Base-by-base conservation (phyloP, 2,797 vertebrate species). In the Heteromormyrus szaboi region DNA sequence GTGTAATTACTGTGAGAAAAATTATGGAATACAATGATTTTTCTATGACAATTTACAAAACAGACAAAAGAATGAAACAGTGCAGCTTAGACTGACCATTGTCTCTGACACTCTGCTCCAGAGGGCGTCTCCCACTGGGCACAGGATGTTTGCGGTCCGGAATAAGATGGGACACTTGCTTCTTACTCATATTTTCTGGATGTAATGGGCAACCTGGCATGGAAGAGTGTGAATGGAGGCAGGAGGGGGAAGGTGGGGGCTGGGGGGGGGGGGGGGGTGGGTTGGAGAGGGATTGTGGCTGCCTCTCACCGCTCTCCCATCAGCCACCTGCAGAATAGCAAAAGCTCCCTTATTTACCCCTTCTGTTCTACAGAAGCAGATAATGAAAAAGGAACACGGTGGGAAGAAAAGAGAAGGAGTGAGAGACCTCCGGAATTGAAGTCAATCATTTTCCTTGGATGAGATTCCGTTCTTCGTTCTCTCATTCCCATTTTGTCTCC, bases 141-240 rank as follows among this genome's bases (percentile, higher is more conserved):
- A 22, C 46, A 25, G 37, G 84, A 76, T 56, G 50, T 48, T 11
- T 59, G 37, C 29, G 53, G 53, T 59, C 48, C 56, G 85, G 72
- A 33, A 68, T 62, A 89, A 68, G 86, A 87, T 65, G 53, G 37
- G 54, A 56, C 11, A 81, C 51, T 93, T 95, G 95, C 94, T 96
- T 94, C 93, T 94, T 93, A 94, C 93, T 93, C 95, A 96, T 95
- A 95, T 92, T 95, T 95, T 93, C 93, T 95, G 96, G 95, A 96
- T 96, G 95, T 95, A 94, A 94, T 94, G 95, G 94, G 95, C 95
- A 95, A 62, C 95, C 94, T 92, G 93, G 93, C 92, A 93, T 92
- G 94, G 93, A 94, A 93, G 93, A 95, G 95, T 94, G 93, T 90
- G 91, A 93, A 92, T 90, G 79, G 84, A 76, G 86, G 87, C 88